These are phyloP conservation scores for Typhlichthys subterraneus DNA, from an alignment of 2,797 vertebrate species.

Conservation along the genomic window DNA sequence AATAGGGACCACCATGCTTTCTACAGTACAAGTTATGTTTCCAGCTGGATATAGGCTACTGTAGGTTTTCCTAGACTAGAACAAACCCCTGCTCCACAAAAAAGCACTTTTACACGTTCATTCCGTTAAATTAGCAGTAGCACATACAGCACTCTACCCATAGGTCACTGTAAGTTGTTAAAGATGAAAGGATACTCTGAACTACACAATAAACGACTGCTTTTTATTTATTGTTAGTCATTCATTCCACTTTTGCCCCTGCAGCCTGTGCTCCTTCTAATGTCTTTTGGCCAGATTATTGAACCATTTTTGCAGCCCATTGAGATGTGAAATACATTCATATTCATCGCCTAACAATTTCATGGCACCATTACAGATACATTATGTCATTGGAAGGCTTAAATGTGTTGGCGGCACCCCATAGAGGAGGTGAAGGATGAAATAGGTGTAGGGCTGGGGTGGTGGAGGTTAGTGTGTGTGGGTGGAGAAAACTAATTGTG, in stretches of 20 bases:
- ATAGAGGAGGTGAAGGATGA: neutral
- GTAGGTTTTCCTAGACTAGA: too few species aligned
- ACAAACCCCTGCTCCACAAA: neutral
- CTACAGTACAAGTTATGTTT: too few species aligned
- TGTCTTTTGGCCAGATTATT: conserved; percentile 11
- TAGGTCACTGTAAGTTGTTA: conserved; percentile 15
- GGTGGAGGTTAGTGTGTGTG: too few species aligned
- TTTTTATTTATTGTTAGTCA: conserved; percentile 8
- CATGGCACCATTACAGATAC: conserved; percentile 11
- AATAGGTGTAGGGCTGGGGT: neutral
- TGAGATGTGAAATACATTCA: conserved; percentile 16
- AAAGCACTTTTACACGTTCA: conserved; percentile 34
- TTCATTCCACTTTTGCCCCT: neutral
- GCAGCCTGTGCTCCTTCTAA: conserved; percentile 4
- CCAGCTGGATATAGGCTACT: too few species aligned
- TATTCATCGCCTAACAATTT: conserved; percentile 18
- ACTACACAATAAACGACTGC: conserved; percentile 21
- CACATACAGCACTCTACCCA: conserved; percentile 10
- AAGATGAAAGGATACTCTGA: conserved; percentile 28
- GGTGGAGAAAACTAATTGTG: too few species aligned
- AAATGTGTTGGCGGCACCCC: neutral
- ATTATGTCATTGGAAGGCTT: conserved; percentile 13
- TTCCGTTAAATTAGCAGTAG: conserved; percentile 23
- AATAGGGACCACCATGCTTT: too few species aligned
- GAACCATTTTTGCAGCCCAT: neutral